These are phyloP conservation scores for Microcebus lehilahytsara DNA, from an alignment of 2,113 vertebrate genomes.

Conservation along the genomic window DNA sequence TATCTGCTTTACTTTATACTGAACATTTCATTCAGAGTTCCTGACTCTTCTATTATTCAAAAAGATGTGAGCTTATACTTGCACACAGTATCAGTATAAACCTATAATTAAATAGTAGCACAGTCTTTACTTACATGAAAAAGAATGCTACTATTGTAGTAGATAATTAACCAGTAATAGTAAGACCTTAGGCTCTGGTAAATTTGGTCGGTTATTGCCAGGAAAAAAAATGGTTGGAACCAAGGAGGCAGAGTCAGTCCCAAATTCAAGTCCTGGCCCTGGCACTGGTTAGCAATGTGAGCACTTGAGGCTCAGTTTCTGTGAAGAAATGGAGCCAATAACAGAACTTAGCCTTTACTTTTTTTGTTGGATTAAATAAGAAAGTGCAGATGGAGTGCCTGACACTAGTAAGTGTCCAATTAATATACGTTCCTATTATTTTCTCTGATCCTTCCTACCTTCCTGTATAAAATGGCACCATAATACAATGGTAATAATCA, in stretches of 20 bases:
- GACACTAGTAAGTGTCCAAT: background rate
- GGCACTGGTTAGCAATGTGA: background rate
- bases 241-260: background rate
- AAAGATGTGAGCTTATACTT: background rate
- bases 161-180: background rate
- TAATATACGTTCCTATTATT: background rate
- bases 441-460: background rate
- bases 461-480: background rate
- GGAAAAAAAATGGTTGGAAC: background rate
- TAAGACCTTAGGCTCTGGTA: background rate
- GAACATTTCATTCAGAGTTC: background rate
- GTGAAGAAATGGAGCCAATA: background rate
- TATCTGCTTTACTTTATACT: background rate
- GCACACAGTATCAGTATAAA: background rate
- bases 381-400: background rate
- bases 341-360: background rate
- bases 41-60: background rate
- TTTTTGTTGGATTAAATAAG: background rate
- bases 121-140: background rate
- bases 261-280: background rate
- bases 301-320: background rate
- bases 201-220: background rate
- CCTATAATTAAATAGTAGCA: constrained; percentile 7
- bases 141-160: background rate
- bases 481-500: background rate